Percentiles rank a stretch among this genome's conserved stretches.
Conservation (phyloP, 2,113 vertebrate species). For the Todiramphus chloris region DNA sequence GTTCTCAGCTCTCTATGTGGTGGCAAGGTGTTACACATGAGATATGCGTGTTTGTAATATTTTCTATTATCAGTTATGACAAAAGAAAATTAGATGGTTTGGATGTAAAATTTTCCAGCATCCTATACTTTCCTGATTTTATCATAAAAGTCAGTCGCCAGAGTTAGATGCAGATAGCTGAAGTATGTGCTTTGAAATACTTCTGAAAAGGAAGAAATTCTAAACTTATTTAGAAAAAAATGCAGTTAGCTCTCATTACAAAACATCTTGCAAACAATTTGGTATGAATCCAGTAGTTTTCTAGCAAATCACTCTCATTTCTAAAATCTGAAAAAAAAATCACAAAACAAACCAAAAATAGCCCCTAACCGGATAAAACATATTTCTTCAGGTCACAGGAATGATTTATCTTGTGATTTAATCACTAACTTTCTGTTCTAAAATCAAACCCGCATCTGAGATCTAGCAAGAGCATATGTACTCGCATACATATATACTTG, state of each 20-base stretch:
- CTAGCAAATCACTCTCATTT: not conserved
- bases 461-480: not conserved
- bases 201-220: not conserved
- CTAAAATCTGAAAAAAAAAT: not conserved
- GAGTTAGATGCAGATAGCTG: not conserved
- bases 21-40: not conserved
- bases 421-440: not conserved
- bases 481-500: no score
- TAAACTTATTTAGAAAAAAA: not conserved
- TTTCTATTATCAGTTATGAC: not conserved
- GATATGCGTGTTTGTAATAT: not conserved
- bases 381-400: not conserved
- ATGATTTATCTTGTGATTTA: not conserved
- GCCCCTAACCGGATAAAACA: not conserved
- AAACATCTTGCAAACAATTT: not conserved
- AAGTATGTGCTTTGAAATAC: not conserved
- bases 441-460: not conserved
- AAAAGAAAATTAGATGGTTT: not conserved
- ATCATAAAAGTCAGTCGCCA: rapidly evolving
- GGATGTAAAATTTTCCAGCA: not conserved
- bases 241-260: not conserved
- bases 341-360: not conserved
- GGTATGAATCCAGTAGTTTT: not conserved
- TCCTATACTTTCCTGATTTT: not conserved
- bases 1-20: not conserved